Conservation (phyloP, 2,888 invertebrate genomes). For the Brachynemurus nebulosus region DNA sequence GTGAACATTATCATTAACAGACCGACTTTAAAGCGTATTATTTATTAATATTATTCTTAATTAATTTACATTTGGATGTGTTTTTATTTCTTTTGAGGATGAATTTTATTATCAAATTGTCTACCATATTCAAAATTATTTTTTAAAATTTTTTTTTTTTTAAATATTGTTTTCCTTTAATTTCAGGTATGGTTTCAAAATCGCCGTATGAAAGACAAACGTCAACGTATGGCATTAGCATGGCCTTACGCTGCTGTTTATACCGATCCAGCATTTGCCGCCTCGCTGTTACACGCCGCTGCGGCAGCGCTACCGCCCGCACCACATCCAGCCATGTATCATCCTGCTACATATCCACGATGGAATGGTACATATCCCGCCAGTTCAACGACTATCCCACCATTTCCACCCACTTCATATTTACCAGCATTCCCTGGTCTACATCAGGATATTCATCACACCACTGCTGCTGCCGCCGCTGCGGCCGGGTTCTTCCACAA, state of each 20-base stretch:
- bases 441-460: constrained; percentile 21
- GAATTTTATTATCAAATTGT: no score
- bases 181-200: constrained; percentile 96
- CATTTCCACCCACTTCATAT: constrained; percentile 35
- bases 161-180: constrained; percentile 18
- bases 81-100: no score
- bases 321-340: constrained; percentile 37
- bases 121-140: no score
- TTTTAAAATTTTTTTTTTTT: background rate
- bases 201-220: constrained; percentile 92
- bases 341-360: constrained; percentile 41
- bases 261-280: constrained; percentile 86
- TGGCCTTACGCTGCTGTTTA: constrained; percentile 95
- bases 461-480: no score
- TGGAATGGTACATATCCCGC: constrained; percentile 40
- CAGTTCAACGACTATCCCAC: constrained; percentile 27
- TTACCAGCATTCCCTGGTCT: constrained; percentile 29
- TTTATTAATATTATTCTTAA: no score
- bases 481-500: constrained; percentile 18
- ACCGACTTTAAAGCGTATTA: no score
- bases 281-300: constrained; percentile 81
- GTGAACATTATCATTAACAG: no score
- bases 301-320: constrained; percentile 47
- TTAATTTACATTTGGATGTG: no score
- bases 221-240: constrained; percentile 83